phyloP scores from a whole-genome alignment of 2,797 vertebrate genomes.

The Anas flavirostris region DNA sequence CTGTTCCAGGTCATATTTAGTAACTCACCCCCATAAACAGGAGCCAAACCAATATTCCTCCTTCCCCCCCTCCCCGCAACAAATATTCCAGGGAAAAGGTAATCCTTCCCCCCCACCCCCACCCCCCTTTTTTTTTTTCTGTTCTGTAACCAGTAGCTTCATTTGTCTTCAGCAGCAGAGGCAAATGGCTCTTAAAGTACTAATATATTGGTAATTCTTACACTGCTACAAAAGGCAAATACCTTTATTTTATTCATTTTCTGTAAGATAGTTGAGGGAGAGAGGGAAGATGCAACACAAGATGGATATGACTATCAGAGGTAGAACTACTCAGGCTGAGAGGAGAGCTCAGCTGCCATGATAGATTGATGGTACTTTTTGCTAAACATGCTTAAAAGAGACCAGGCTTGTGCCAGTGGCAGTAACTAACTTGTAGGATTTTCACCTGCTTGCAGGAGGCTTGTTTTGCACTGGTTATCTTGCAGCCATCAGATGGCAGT shows the following conservation, averaged over 20 bases:
- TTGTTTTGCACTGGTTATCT: neutral
- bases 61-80: too few species aligned
- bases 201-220: neutral
- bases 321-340: neutral
- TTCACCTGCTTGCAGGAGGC: neutral
- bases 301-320: accelerated
- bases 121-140: neutral
- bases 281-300: neutral
- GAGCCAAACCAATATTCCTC: neutral
- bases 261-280: neutral
- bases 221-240: neutral
- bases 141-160: neutral
- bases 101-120: neutral
- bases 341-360: neutral
- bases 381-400: neutral
- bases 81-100: neutral
- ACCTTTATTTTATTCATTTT: neutral
- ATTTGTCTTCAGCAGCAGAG: neutral
- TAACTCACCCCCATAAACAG: neutral
- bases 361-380: too few species aligned
- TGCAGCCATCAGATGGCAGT: slow-evolving; percentile 18
- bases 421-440: neutral
- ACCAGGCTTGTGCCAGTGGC: accelerated
- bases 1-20: neutral
- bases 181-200: neutral